Evolutionary conservation across 1,140 invertebrate species (phyloP), one percentile per base, ranked within the genome.

Genomic region (Macrobrachium nipponense): DNA sequence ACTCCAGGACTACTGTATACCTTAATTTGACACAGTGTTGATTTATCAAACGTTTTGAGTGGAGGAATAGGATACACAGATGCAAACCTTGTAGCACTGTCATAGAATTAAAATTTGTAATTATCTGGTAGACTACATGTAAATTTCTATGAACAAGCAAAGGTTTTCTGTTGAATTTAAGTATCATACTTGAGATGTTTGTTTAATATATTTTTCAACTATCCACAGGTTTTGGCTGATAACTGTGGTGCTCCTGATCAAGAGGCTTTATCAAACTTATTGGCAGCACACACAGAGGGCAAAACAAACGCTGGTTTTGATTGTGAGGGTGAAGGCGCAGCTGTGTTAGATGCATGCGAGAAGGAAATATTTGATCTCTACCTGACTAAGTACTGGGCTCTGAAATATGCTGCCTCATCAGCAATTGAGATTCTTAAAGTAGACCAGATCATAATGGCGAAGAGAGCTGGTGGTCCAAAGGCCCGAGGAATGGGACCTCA

Each of bases 371-470:
- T 95, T 72, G 98, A 99, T 93, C 92, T 98, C 2, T 99, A 95
- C 90, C 90, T 96, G 51, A 94, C 95, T 2, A 99, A 99, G 92
- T 93, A 94, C 88, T 99, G 98, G 97, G 98, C 94, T 7, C 91
- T 99, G 27, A 98, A 99, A 90, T 99, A 99, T 92, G 97, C 98
- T 1, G 96, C 97, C 0, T 94, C 95, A 88, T 97, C 97, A 17
- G 97, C 98, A 2, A 94, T 95, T 79, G 99, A 98, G 0, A 90
- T 99, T 89, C 93, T 99, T 7, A 95, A 96, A 91, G 97, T 99
- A n/a, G 98, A 99, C 92, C 96, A 99, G 92, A 99, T 99, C 86
- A 99, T 99, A 84, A 99, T 99, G 97, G 97, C 98, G 2, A 99
- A 99, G 92, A 94, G 95, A 90, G 97, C 98, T 23, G 98, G 98